Conservation (phyloP, 2,888 invertebrate species). For the Napeogenes inachia region DNA sequence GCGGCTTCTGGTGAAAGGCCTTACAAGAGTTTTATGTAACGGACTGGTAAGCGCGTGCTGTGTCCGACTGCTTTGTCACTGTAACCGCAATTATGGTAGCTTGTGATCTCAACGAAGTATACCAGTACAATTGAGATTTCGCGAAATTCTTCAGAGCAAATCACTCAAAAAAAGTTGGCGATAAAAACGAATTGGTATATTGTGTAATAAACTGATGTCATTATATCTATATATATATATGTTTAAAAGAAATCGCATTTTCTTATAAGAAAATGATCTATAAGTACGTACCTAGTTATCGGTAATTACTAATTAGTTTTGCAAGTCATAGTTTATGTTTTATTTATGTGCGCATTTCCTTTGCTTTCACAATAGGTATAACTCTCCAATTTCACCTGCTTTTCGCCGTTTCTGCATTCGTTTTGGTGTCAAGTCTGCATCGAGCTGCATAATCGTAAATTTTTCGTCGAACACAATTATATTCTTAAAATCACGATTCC, state of each 20-base stretch:
- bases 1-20: slow-evolving; percentile 60
- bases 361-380: slow-evolving; percentile 24
- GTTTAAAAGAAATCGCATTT: no score
- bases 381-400: slow-evolving; percentile 54
- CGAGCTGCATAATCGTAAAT: slow-evolving; percentile 28
- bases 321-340: slow-evolving; percentile 15
- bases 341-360: slow-evolving; percentile 24
- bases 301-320: slow-evolving; percentile 2
- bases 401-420: slow-evolving; percentile 48
- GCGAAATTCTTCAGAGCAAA: no score
- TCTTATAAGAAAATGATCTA: not conserved
- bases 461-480: slow-evolving; percentile 16
- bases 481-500: slow-evolving; percentile 6
- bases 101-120: not conserved
- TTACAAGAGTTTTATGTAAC: slow-evolving; percentile 55
- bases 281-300: not conserved
- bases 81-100: not conserved
- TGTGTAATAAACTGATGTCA: no score
- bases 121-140: no score
- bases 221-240: no score
- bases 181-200: no score
- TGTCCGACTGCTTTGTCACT: not conserved
- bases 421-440: slow-evolving; percentile 43
- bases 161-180: no score
- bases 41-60: slow-evolving; percentile 40